Percentiles rank a stretch among this genome's conserved stretches.
These are phyloP conservation scores for Budorcas taxicolor DNA, from an alignment of 2,113 vertebrate species.

Conservation along the genomic window DNA sequence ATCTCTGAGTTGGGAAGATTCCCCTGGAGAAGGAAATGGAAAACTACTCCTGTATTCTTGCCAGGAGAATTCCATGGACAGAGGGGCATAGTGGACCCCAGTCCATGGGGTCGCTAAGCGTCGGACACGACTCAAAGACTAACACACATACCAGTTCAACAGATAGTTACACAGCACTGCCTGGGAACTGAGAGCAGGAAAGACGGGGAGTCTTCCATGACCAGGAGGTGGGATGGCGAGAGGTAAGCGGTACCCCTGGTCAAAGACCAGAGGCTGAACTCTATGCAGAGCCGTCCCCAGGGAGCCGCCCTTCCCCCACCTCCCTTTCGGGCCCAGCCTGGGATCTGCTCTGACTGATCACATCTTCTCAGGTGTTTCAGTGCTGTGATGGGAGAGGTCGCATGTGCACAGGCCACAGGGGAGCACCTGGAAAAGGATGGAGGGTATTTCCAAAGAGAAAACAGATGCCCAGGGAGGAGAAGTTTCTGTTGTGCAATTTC, in stretches of 20 bases:
- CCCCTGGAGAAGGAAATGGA: not conserved
- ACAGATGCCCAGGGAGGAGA: not conserved
- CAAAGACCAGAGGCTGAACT: not conserved
- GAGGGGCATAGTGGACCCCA: not conserved
- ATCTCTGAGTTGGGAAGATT: not conserved
- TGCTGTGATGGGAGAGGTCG: not conserved
- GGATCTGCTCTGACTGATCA: not conserved
- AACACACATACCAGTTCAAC: not conserved
- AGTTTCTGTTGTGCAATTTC: not conserved
- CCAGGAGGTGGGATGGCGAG: not conserved
- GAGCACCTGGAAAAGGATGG: not conserved
- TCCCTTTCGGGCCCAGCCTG: not conserved
- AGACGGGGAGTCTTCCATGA: not conserved
- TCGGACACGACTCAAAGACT: not conserved
- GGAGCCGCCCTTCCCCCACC: fast-evolving
- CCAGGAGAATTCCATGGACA: not conserved
- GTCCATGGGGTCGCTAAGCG: not conserved
- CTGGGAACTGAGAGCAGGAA: not conserved
- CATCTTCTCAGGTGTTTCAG: not conserved
- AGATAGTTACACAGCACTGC: not conserved
- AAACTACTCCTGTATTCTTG: not conserved
- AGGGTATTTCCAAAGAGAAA: not conserved
- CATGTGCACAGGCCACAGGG: not conserved
- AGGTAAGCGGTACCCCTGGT: not conserved
- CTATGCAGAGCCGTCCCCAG: not conserved